Base-by-base conservation (phyloP, 1,140 invertebrate species). In the Penaeus vannamei region DNA sequence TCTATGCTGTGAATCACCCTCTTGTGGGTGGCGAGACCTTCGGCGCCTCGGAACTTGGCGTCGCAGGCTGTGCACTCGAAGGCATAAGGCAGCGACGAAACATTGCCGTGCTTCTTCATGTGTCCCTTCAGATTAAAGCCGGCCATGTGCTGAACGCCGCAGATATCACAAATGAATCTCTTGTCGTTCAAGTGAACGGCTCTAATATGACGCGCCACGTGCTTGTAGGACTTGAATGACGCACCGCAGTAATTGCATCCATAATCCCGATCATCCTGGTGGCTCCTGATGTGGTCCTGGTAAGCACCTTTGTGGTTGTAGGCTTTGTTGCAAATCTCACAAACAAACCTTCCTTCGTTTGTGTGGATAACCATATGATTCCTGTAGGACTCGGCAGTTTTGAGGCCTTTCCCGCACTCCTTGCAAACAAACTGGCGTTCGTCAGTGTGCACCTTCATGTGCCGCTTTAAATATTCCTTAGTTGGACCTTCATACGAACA, bases 221-320 rank as follows among this genome's bases (percentile, higher is more conserved):
- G 87, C 26, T 89, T 89, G n/a, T 89, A 89, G 5, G 83, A 82
- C n/a, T 89, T 89, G 32, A 89, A 89, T 2, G 87, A 64, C 14
- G 87, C 87, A 29, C 87, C 87, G 29, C 87, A 89, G 26, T 89
- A 84, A 60, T 87, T 66, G 29, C 87, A 89, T 26, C 82, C 87
- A 66, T 84, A 89, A 76, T 89, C 83, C 26, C 87, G 46, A 20
- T 61, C 32, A 29, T 77, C 69, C 23, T 62, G 72, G 60, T 89
- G 87, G 12, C 66, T 84, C 42, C 83, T 82, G 32, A 79, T 42
- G 60, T 89, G 87, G 61, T 89, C 87, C n/a, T 79, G 53, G 53
- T 89, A 89, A 42, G 87, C 87, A 17, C 87, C 87, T 64, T 89
- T 89, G 61, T 89, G 87, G 29, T 89, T 89, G 69, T 84, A 89